Evolutionary conservation across 2,113 vertebrate species (phyloP).

Genomic region (Syrrhaptes paradoxus): DNA sequence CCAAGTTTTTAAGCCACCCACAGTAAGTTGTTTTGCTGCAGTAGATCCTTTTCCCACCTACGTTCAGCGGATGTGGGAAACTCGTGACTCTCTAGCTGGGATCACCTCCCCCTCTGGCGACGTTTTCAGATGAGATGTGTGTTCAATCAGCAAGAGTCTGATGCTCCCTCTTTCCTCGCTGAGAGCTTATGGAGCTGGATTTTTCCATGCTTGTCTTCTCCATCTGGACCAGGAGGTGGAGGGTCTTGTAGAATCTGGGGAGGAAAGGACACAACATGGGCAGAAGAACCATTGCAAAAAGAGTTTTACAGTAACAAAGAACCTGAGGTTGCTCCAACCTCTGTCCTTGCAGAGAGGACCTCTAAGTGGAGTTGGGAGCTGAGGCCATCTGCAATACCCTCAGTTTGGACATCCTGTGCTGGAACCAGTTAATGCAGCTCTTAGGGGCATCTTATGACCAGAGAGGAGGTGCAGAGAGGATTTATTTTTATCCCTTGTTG

Average conservation of each 20-base stretch:
- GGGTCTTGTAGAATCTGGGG: neutral
- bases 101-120: neutral
- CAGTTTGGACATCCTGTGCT: neutral
- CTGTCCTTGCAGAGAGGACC: neutral
- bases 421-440: neutral
- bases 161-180: neutral
- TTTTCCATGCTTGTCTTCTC: neutral
- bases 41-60: slow-evolving; percentile 18
- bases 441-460: neutral
- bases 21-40: neutral
- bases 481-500: neutral
- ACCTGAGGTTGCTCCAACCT: neutral
- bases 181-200: neutral
- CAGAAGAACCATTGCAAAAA: neutral
- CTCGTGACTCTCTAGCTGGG: neutral
- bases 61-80: neutral
- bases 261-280: neutral
- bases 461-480: neutral
- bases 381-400: accelerated
- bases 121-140: neutral
- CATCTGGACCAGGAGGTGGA: neutral
- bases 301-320: neutral
- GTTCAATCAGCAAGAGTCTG: neutral
- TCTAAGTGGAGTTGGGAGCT: neutral
- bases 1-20: neutral